Percentiles rank a stretch among this genome's conserved stretches.
Evolutionary conservation across 2,888 invertebrate species (phyloP).

Genomic region (Acanthococcus lagerstroemiae): DNA sequence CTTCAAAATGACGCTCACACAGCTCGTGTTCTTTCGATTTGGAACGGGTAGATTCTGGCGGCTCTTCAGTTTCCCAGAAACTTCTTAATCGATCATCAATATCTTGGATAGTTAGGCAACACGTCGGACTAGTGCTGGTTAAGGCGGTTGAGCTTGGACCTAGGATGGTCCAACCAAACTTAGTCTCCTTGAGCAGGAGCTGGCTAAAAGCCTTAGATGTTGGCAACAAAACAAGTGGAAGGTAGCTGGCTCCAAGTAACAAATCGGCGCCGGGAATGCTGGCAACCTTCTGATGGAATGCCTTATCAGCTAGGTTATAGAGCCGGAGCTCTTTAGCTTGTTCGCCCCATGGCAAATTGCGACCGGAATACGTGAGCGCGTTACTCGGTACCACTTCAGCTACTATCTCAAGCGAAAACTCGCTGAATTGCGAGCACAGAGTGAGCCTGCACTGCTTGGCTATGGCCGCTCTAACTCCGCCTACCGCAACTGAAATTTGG

Average conservation of each 20-base stretch:
- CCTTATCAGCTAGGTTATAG: background rate
- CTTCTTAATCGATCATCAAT: background rate
- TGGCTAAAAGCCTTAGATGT: background rate
- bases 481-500: background rate
- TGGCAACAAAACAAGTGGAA: background rate
- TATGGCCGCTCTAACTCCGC: background rate
- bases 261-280: background rate
- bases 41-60: too few relatives aligned
- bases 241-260: background rate
- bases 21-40: background rate
- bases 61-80: conserved; percentile 8
- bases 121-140: background rate
- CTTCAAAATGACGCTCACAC: background rate
- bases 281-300: background rate
- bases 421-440: background rate
- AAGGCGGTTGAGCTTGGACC: background rate
- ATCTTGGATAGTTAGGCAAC: background rate
- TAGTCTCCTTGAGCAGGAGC: background rate
- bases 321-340: background rate
- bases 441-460: background rate
- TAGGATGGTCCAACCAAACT: background rate
- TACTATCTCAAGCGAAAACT: background rate
- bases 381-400: background rate
- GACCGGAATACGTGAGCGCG: background rate
- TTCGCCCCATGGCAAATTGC: background rate